Evolutionary conservation across 2,113 vertebrate species (phyloP).

Genomic region (Cinclus mexicanus): DNA sequence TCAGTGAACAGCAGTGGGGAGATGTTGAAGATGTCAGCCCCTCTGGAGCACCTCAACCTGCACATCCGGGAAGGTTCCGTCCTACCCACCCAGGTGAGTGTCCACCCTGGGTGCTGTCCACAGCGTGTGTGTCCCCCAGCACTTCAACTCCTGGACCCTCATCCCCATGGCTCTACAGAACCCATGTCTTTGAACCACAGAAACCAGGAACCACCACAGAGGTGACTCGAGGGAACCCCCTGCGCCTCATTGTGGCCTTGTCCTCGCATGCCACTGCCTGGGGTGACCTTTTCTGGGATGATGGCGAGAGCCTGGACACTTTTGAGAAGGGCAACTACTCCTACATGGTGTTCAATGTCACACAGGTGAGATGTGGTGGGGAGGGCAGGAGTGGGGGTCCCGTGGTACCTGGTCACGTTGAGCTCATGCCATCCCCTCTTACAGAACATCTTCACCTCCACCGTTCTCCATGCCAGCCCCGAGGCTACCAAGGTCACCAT

Average conservation of each 20-base stretch:
- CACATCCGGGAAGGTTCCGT: slow-evolving; percentile 83
- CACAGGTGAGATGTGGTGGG: slow-evolving; percentile 67
- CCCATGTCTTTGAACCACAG: slow-evolving; percentile 51
- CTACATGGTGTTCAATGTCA: slow-evolving; percentile 78
- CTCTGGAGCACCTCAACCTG: slow-evolving; percentile 86
- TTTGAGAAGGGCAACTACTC: slow-evolving; percentile 78
- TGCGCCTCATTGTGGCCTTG: slow-evolving; percentile 77
- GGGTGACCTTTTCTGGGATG: slow-evolving; percentile 88
- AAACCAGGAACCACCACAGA: slow-evolving; percentile 78
- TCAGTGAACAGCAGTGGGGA: slow-evolving; percentile 79
- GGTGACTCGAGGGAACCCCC: slow-evolving; percentile 77
- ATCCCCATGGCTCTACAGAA: not conserved
- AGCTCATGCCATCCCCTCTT: not conserved
- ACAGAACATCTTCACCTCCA: slow-evolving; percentile 82
- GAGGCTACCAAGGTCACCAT: slow-evolving; percentile 78
- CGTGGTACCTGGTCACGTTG: accelerated
- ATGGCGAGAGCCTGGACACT: slow-evolving; percentile 82
- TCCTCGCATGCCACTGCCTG: slow-evolving; percentile 65
- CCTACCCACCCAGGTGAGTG: slow-evolving; percentile 82
- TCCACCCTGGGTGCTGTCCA: not conserved
- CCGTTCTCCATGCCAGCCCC: slow-evolving; percentile 69
- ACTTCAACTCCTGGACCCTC: not conserved
- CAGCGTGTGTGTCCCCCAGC: accelerated
- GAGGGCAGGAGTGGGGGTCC: not conserved
- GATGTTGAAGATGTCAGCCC: slow-evolving; percentile 74